Percentiles rank a stretch among this genome's conserved stretches.
Evolutionary conservation across 2,113 vertebrate species (phyloP).

Genomic region (Neogale vison): DNA sequence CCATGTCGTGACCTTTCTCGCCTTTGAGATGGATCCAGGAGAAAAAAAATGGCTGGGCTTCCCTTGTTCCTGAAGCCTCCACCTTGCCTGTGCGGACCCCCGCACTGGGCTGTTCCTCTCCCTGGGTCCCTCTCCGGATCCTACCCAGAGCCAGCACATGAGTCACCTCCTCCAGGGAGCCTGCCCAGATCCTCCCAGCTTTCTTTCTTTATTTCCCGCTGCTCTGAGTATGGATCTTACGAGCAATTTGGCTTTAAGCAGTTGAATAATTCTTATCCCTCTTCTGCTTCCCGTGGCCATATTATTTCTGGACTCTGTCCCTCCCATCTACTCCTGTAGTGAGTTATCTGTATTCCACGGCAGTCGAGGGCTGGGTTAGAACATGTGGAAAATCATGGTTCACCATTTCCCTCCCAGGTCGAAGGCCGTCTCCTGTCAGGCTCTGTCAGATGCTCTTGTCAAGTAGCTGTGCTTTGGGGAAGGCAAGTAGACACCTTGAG

Average conservation of each 20-base stretch:
- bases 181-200: background rate
- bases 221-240: background rate
- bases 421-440: background rate
- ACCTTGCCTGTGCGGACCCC: too few species aligned
- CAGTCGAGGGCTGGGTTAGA: background rate
- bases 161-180: background rate
- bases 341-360: background rate
- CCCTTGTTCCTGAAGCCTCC: background rate
- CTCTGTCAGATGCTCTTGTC: background rate
- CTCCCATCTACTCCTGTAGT: background rate
- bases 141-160: background rate
- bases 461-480: background rate
- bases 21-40: background rate
- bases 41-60: background rate
- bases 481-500: background rate
- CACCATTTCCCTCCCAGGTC: too few species aligned
- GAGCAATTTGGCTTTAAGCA: background rate
- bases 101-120: background rate
- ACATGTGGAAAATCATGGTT: background rate
- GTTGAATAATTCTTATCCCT: background rate
- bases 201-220: background rate
- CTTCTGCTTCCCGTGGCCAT: accelerated
- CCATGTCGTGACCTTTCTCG: background rate
- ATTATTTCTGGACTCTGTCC: background rate
- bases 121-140: background rate